Base-by-base conservation (phyloP, 64 coral and sea anemone genomes). In the Orbicella faveolata region DNA sequence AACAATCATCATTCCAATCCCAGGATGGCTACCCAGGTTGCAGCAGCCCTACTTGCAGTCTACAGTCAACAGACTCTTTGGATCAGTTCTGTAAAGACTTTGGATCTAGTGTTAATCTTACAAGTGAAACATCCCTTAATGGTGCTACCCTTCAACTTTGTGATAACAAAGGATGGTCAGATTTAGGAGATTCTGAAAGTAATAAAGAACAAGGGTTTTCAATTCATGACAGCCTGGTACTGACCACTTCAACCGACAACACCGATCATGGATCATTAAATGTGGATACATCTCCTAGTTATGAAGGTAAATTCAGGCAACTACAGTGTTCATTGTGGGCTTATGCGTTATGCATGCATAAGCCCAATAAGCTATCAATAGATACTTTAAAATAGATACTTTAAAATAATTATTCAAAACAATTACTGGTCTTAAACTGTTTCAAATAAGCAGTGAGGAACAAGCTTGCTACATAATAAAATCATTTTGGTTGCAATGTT, bases 31-130 rank as follows among this genome's bases (percentile, higher is more conserved):
- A 70, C 67, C 25, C 67, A 70, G n/a, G n/a, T 70, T 70, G 75
- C 51, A 44, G 72, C 33, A 74, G 75, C 75, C 21, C 41, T 52
- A 78, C 37, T 20, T 23, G 41, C 41, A 78, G 75, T 78, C 1
- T 78, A 51, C 75, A 78, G 20, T 78, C 75, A 78, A 44, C 75
- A 78, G 75, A 78, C 41, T 78, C 75, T 20, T 20, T 78, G 35
- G 75, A 78, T 51, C 75, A 78, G 11, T 78, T 78, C 19, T 78
- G 75, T 44, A 78, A 34, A 78, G 75, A 78, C 75, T 78, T 78
- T 52, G 75, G 52, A 21, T 78, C 75, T 48, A 78, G 75, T 52
- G 19, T 52, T 20, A 78, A 78, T 51, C 37, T 78, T n/a, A 48
- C 75, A 4, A 52, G 75, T 52, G 75, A 21, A 51, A 78, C n/a